Evolutionary conservation across 2,113 vertebrate genomes (phyloP), one percentile per base, ranked within the genome.

Genomic region (Colinus virginianus): DNA sequence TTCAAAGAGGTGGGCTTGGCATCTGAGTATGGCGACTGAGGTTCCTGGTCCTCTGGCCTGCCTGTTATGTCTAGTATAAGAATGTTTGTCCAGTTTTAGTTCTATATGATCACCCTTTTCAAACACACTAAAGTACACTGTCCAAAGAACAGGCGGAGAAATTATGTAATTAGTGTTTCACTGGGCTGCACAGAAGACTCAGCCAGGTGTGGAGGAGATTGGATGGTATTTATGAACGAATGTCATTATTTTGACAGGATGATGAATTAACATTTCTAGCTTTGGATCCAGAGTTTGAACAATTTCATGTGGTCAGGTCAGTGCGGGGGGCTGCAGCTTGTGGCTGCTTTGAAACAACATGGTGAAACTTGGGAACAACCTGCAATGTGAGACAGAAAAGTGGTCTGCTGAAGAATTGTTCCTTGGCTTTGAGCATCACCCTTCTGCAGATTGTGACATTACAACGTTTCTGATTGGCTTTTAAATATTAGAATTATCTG

Each of bases 231-330:
- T 98, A 98, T 98, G 98, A 98, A 98, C 97, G 98, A 98, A 98
- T 96, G 98, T 98, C 98, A 98, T 98, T 97, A 95, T 97, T 98
- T 96, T 99, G 98, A 98, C 98, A 98, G 98, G 82, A 97, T 98
- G 98, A 98, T 98, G 93, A 98, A 98, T 97, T 97, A 98, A 88
- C 91, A 70, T 87, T 55, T 87, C 36, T 64, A 42, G 43, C 74
- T 89, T 89, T 66, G 82, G 93, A 90, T 82, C 96, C 95, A 93
- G 95, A 87, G 88, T 97, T 96, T 96, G 97, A 98, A 91, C 94
- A 94, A 79, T 98, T 98, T 97, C 97, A 92, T 95, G 97, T 97
- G 97, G 96, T 96, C 96, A 98, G 97, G 95, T 98, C 97, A 92
- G 90, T 96, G 96, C 84, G 94, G 97, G 97, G 96, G 96, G 96